phyloP scores from a whole-genome alignment of 2,888 invertebrate genomes.

The Pammene aurita region DNA sequence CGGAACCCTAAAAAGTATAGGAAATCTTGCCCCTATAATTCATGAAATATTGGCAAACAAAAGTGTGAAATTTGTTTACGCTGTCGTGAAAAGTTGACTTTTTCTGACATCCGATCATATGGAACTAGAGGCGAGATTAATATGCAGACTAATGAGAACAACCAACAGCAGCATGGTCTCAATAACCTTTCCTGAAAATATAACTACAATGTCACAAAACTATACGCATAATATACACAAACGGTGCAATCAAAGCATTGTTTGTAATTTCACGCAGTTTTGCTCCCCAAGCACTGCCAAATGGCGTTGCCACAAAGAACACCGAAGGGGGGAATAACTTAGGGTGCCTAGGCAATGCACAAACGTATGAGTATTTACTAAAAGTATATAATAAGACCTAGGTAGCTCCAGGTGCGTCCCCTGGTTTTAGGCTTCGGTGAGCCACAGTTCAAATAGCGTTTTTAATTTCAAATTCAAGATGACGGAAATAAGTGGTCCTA shows the following conservation, averaged over 20 bases:
- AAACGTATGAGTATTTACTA: slow-evolving; percentile 6
- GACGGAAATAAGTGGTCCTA: slow-evolving; percentile 8
- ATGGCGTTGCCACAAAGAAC: slow-evolving; percentile 25
- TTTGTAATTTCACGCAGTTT: slow-evolving; percentile 26
- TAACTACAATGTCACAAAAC: too few relatives aligned
- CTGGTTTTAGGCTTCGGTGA: background rate
- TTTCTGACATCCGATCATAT: too few relatives aligned
- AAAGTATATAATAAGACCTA: background rate
- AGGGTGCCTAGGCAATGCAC: slow-evolving; percentile 15
- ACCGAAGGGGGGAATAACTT: slow-evolving; percentile 15
- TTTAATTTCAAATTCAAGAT: slow-evolving; percentile 9
- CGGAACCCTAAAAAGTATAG: too few relatives aligned
- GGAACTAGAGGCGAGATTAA: too few relatives aligned
- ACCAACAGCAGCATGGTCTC: too few relatives aligned
- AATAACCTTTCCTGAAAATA: too few relatives aligned
- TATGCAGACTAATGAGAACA: too few relatives aligned
- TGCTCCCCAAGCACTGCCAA: background rate
- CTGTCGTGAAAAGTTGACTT: too few relatives aligned
- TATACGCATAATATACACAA: too few relatives aligned
- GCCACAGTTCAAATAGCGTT: slow-evolving; percentile 1
- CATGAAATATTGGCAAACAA: too few relatives aligned
- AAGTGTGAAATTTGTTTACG: too few relatives aligned
- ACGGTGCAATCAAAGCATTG: background rate
- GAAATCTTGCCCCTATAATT: too few relatives aligned
- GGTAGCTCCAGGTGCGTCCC: slow-evolving; percentile 1